phyloP scores from a whole-genome alignment of 2,113 vertebrate species.

The Xiphophorus maculatus region DNA sequence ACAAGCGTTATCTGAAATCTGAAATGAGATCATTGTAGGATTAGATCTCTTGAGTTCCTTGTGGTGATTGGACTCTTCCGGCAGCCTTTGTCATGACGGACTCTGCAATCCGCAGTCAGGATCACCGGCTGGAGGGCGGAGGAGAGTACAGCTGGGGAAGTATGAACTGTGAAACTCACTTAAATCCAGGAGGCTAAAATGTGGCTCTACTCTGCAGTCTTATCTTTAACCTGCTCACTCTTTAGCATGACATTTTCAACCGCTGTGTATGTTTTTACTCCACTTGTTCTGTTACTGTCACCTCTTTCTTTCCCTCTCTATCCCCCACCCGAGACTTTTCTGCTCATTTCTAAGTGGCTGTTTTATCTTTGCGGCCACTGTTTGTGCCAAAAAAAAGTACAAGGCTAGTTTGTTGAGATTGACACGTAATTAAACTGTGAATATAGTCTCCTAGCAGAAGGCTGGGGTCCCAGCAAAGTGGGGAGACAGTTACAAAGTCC shows the following conservation, averaged over 20 bases:
- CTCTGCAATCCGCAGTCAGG: constrained; percentile 44
- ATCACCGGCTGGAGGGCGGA: constrained; percentile 48
- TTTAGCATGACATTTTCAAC: constrained; percentile 40
- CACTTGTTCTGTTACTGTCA: constrained; percentile 40
- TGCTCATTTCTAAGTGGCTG: constrained; percentile 68
- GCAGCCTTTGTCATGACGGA: constrained; percentile 42
- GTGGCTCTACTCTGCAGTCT: constrained; percentile 38
- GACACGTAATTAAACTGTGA: constrained; percentile 76
- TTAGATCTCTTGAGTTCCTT: constrained; percentile 23
- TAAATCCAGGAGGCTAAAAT: constrained; percentile 23
- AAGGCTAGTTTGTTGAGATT: constrained; percentile 70
- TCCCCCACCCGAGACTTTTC: constrained; percentile 10
- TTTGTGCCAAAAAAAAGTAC: constrained; percentile 77
- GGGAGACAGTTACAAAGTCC: constrained; percentile 34
- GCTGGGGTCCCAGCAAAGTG: constrained; percentile 55
- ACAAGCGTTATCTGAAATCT: constrained; percentile 29
- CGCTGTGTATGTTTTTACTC: constrained; percentile 41
- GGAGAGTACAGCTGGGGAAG: constrained; percentile 13
- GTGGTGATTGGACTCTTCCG: constrained; percentile 50
- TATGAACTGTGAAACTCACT: constrained; percentile 66
- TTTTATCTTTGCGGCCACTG: constrained; percentile 65
- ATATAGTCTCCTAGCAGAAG: constrained; percentile 64
- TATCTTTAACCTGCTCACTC: constrained; percentile 40
- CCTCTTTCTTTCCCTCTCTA: constrained; percentile 21
- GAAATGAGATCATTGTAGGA: constrained; percentile 48